These are phyloP conservation scores for Lasius fuliginosus DNA, from an alignment of 2,888 invertebrate genomes.

Conservation along the genomic window DNA sequence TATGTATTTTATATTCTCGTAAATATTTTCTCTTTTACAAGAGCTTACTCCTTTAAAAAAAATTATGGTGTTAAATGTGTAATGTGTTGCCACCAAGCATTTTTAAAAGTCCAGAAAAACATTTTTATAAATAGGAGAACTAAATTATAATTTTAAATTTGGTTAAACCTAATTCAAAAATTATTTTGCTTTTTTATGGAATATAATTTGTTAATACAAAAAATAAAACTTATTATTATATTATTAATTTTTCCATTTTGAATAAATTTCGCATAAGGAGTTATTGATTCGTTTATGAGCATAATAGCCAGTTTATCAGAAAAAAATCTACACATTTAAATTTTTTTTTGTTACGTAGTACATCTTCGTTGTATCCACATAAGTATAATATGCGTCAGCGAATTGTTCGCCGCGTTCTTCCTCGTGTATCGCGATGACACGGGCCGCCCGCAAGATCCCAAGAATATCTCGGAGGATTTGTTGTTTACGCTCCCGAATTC, in stretches of 20 bases:
- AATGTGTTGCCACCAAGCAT: background rate
- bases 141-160: constrained; percentile 26
- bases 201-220: constrained; percentile 9
- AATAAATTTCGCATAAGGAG: background rate
- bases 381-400: constrained; percentile 22
- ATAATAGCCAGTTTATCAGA: background rate
- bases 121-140: background rate
- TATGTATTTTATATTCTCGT: background rate
- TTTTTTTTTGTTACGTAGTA: background rate
- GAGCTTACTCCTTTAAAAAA: background rate
- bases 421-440: background rate
- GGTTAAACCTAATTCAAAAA: background rate
- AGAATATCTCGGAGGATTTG: background rate
- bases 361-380: background rate
- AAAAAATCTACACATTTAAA: background rate
- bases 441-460: background rate
- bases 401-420: constrained; percentile 1
- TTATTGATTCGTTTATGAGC: background rate
- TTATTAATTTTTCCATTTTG: background rate
- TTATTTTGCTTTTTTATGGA: constrained; percentile 5
- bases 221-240: background rate
- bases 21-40: constrained; percentile 18
- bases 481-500: constrained; percentile 36
- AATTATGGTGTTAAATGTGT: background rate
- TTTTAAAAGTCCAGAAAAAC: background rate